These are phyloP conservation scores for Mayetiola destructor DNA, from an alignment of 2,888 invertebrate species.

Conservation along the genomic window DNA sequence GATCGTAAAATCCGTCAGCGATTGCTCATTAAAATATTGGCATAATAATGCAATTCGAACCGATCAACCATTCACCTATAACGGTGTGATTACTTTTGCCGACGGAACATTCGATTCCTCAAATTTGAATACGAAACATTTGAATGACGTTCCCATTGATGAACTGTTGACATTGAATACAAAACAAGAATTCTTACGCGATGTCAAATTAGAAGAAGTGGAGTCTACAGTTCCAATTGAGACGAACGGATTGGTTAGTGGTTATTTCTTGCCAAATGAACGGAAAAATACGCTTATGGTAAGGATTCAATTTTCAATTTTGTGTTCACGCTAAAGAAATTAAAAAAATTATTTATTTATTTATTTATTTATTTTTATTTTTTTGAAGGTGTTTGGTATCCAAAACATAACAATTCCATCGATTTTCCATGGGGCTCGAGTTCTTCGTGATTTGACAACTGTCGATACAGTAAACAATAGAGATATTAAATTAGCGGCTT, in stretches of 20 bases:
- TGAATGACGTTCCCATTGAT: slow-evolving; percentile 37
- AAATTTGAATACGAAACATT: slow-evolving; percentile 29
- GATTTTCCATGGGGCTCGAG: slow-evolving; percentile 30
- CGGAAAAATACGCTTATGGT: slow-evolving; percentile 41
- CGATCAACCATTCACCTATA: slow-evolving; percentile 26
- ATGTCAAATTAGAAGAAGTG: slow-evolving; percentile 31
- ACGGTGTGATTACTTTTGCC: slow-evolving; percentile 35
- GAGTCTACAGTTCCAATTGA: slow-evolving; percentile 24
- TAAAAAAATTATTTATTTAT: too few species aligned
- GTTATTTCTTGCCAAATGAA: slow-evolving; percentile 33
- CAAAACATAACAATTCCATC: slow-evolving; percentile 35
- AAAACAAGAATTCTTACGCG: slow-evolving; percentile 33
- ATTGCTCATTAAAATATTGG: slow-evolving; percentile 34
- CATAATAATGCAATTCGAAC: slow-evolving; percentile 33
- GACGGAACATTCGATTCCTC: slow-evolving; percentile 33
- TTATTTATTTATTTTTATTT: neutral
- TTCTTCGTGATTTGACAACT: slow-evolving; percentile 27
- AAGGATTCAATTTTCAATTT: slow-evolving; percentile 19
- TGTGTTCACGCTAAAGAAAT: neutral
- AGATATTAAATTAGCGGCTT: slow-evolving; percentile 31
- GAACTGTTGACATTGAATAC: slow-evolving; percentile 36
- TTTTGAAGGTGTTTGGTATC: slow-evolving; percentile 24
- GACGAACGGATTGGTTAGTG: slow-evolving; percentile 33
- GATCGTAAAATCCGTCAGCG: slow-evolving; percentile 28
- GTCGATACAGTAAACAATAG: slow-evolving; percentile 30